Percentiles rank a stretch among this genome's conserved stretches.
These are phyloP conservation scores for Lasioglossum morio DNA, from an alignment of 2,888 invertebrate genomes.

Conservation along the genomic window DNA sequence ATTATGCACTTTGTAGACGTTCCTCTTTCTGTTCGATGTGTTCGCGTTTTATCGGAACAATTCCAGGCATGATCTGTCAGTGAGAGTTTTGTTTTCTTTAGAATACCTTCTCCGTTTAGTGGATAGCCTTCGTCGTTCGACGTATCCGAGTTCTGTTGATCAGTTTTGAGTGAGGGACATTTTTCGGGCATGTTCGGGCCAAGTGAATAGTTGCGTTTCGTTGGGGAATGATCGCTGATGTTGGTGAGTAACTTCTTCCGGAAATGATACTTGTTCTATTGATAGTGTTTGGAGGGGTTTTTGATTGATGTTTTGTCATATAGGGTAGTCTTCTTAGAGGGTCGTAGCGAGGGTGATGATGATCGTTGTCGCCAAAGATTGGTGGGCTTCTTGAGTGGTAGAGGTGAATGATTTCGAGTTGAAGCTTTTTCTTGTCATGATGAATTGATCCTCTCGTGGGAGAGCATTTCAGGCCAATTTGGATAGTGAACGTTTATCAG, in stretches of 20 bases:
- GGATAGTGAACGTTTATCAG: background rate
- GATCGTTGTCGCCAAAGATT: background rate
- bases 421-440: background rate
- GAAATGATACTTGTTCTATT: slow-evolving; percentile 20
- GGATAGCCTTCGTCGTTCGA: too few species aligned
- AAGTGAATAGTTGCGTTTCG: background rate
- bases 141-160: too few species aligned
- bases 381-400: background rate
- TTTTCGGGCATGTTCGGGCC: background rate
- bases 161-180: background rate
- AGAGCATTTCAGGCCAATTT: background rate
- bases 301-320: background rate
- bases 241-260: slow-evolving; percentile 11
- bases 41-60: background rate
- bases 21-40: background rate
- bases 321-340: background rate
- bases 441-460: background rate
- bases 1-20: background rate
- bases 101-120: background rate
- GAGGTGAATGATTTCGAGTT: background rate
- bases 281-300: background rate
- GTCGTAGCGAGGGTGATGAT: background rate
- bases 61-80: background rate
- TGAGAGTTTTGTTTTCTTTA: background rate
- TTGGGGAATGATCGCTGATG: background rate